These are phyloP conservation scores for Spermophilus dauricus DNA, from an alignment of 2,113 vertebrate species.

Conservation along the genomic window DNA sequence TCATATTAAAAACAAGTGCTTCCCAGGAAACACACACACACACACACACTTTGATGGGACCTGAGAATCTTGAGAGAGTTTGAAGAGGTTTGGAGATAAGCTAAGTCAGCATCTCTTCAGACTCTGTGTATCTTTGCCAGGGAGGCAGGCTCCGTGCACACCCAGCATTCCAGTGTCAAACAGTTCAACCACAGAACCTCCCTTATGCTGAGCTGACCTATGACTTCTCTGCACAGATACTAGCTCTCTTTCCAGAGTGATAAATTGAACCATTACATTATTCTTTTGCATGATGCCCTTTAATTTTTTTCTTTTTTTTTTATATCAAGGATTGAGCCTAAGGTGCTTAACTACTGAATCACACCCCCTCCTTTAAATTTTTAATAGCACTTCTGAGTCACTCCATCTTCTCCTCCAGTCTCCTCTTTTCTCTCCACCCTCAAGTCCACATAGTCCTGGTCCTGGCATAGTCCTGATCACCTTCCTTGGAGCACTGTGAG, in stretches of 20 bases:
- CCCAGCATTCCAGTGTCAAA: background rate
- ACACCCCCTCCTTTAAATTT: background rate
- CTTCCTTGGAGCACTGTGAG: background rate
- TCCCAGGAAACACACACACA: background rate
- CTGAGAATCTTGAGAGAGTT: background rate
- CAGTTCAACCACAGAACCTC: too few relatives aligned
- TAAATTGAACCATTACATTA: background rate
- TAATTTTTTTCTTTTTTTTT: too few relatives aligned
- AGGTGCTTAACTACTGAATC: too few relatives aligned
- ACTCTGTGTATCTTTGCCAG: background rate
- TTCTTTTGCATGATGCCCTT: background rate
- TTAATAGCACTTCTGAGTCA: background rate
- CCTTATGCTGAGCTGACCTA: background rate
- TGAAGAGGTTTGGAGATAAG: background rate
- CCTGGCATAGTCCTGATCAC: background rate
- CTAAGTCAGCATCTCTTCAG: background rate
- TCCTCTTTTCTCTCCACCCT: background rate
- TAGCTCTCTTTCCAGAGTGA: background rate
- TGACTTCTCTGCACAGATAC: background rate
- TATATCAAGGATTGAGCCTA: too few relatives aligned
- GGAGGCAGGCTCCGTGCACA: background rate
- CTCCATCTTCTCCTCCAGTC: background rate
- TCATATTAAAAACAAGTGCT: slow-evolving; percentile 8
- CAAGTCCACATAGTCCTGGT: background rate
- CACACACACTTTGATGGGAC: background rate